A percentile compares a stretch with the other conserved stretches of the same genome.
phyloP scores from a whole-genome alignment of 1,140 invertebrate species.

The Temnothorax curvispinosus region DNA sequence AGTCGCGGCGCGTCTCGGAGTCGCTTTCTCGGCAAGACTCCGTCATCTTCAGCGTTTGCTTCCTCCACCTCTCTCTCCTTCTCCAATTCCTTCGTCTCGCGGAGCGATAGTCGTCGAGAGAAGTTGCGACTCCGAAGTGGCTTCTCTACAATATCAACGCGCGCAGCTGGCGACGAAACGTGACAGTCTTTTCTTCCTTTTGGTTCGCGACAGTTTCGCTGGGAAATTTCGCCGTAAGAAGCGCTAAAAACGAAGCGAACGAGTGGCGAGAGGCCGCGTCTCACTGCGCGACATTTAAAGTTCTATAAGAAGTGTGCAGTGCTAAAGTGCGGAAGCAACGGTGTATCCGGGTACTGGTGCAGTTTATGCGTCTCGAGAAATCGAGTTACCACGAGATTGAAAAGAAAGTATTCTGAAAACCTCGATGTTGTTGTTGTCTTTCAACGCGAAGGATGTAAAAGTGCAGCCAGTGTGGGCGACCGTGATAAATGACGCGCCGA shows the following conservation, averaged over 20 bases:
- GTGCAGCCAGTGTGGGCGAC: not conserved
- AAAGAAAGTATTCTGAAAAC: conserved; percentile 22
- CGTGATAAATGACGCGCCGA: conserved; percentile 29
- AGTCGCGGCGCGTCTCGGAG: not conserved
- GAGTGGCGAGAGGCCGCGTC: conserved; percentile 1
- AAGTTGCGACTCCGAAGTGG: not conserved
- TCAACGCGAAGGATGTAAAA: conserved; percentile 5
- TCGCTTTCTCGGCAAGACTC: not conserved
- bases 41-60: not conserved
- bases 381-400: conserved; percentile 4
- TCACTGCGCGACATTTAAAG: conserved; percentile 22
- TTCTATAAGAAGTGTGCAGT: conserved; percentile 25
- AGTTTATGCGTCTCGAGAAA: not conserved
- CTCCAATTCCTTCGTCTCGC: not conserved
- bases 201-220: conserved; percentile 20
- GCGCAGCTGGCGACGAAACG: not conserved
- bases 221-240: not conserved
- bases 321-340: conserved; percentile 12
- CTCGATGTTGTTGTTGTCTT: not conserved
- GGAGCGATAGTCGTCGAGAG: not conserved
- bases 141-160: not conserved
- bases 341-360: conserved; percentile 4
- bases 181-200: not conserved
- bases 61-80: not conserved
- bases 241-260: conserved; percentile 26